Percentiles rank a stretch among this genome's conserved stretches.
phyloP scores from a whole-genome alignment of 2,113 vertebrate species.

The Ameiurus melas region DNA sequence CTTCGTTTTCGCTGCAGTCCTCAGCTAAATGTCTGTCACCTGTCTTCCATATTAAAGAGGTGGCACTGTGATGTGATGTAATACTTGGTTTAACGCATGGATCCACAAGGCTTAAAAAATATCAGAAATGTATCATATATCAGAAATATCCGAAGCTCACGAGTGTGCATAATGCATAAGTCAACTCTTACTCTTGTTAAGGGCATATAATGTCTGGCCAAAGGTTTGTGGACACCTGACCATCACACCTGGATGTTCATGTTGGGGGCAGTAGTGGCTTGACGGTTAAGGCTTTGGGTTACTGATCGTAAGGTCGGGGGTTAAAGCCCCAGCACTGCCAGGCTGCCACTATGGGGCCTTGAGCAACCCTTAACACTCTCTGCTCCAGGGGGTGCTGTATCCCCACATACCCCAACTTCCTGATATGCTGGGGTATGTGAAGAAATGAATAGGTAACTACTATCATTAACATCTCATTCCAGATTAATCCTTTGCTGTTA shows the following conservation, averaged over 20 bases:
- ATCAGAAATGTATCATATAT: not conserved
- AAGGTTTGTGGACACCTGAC: not conserved
- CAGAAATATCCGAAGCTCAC: not conserved
- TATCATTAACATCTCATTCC: not conserved
- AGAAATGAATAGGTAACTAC: too few species aligned
- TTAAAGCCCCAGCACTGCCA: too few species aligned
- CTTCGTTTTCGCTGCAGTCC: not conserved
- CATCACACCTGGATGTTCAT: not conserved
- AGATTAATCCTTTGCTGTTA: not conserved
- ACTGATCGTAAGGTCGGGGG: too few species aligned
- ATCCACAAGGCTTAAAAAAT: not conserved
- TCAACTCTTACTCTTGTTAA: not conserved
- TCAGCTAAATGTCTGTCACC: not conserved
- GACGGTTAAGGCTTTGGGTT: too few species aligned
- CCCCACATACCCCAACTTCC: too few species aligned
- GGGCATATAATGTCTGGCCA: not conserved
- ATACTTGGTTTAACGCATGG: not conserved
- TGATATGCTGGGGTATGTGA: too few species aligned
- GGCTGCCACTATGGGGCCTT: too few species aligned
- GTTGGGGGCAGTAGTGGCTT: not conserved
- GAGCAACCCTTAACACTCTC: too few species aligned
- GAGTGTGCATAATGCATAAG: not conserved
- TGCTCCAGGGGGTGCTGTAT: too few species aligned
- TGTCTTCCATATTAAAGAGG: not conserved
- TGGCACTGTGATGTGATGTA: not conserved